Evolutionary conservation across 2,888 invertebrate genomes (phyloP).

Genomic region (Periphyllus acericola): DNA sequence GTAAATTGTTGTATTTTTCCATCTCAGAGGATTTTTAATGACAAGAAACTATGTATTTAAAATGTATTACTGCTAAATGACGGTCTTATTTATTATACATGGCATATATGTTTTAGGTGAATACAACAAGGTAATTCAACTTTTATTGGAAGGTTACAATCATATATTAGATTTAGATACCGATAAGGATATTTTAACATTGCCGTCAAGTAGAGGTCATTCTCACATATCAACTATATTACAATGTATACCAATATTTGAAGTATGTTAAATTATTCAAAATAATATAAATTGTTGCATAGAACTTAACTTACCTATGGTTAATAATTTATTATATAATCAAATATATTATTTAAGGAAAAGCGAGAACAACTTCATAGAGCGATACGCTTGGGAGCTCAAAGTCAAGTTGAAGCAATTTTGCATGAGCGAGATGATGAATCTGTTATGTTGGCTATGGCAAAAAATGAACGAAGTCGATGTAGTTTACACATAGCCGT

Average conservation of each 20-base stretch:
- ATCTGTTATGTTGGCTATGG: slow-evolving; percentile 71
- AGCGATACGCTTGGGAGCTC: slow-evolving; percentile 76
- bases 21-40: too few species aligned
- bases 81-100: too few species aligned
- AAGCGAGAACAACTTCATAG: slow-evolving; percentile 81
- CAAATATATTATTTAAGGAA: slow-evolving; percentile 70
- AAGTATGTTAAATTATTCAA: slow-evolving; percentile 43
- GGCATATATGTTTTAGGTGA: slow-evolving; percentile 70
- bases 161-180: slow-evolving; percentile 86
- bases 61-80: too few species aligned
- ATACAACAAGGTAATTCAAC: slow-evolving; percentile 74
- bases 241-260: slow-evolving; percentile 56
- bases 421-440: slow-evolving; percentile 67
- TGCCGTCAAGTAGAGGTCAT: slow-evolving; percentile 76
- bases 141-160: slow-evolving; percentile 85
- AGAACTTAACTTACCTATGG: too few species aligned
- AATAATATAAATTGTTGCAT: background rate
- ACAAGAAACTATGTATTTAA: too few species aligned
- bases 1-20: too few species aligned
- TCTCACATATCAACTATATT: slow-evolving; percentile 77
- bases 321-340: background rate
- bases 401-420: slow-evolving; percentile 64
- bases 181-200: slow-evolving; percentile 77
- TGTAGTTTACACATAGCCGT: slow-evolving; percentile 88
- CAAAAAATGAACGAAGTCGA: slow-evolving; percentile 78